Base-by-base conservation (phyloP, 2,113 vertebrate genomes). In the Trinectes maculatus region DNA sequence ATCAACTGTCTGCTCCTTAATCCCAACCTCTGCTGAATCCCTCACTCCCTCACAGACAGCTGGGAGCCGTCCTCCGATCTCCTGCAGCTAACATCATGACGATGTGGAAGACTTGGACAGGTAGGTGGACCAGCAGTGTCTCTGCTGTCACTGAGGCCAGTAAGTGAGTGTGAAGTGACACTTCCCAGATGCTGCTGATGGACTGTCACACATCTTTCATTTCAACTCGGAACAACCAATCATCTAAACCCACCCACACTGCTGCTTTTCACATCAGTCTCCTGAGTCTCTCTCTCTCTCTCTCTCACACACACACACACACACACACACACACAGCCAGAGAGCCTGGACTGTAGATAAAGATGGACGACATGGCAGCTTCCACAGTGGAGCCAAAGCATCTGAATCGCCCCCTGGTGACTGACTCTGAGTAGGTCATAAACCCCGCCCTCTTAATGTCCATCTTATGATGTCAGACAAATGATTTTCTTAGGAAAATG, bases 251-350 rank as follows among this genome's bases (percentile, higher is more conserved):
- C 36, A 15, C 71, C 70, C 56, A 52, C 64, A 37, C 5, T 16
- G 28, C 78, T 88, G 88, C 28, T 87, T 84, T 87, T 73, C 62
- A 55, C 85, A 89, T 89, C 56, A 84, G 53, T 2, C n/a, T 4
- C 39, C 6, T n/a, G n/a, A n/a, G n/a, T n/a, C n/a, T n/a, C n/a
- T n/a, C n/a, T n/a, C n/a, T n/a, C n/a, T n/a, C n/a, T n/a, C n/a
- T n/a, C n/a, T n/a, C n/a, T n/a, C 47, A n/a, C 47, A n/a, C 22
- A 49, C 47, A 46, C 43, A 46, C 43, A 46, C 43, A 46, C 43
- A 46, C 43, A 43, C 40, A 9, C 40, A 36, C 34, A 13, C 8
- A 8, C 29, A 5, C 29, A n/a, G n/a, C n/a, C n/a, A n/a, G n/a
- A n/a, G 29, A 31, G 29, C 8, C 29, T 31, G 29, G 29, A 31